A percentile compares a stretch with the other conserved stretches of the same genome.
Conservation (phyloP, 1,140 invertebrate genomes). For the Zophobas morio region DNA sequence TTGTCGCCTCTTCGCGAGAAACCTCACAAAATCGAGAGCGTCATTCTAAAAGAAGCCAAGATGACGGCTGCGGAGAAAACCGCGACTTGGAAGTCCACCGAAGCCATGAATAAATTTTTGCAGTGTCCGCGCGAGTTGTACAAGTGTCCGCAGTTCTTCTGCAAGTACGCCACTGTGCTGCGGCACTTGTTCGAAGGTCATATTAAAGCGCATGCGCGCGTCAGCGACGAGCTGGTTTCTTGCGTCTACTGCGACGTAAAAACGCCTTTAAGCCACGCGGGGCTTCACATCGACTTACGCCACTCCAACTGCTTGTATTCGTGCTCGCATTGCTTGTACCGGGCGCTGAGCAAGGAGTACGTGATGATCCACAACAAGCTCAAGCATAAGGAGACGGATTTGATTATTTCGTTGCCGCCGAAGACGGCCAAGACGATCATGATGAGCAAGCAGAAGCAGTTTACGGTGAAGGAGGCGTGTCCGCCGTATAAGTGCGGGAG, state of each 20-base stretch:
- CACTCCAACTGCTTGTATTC: constrained; percentile 72
- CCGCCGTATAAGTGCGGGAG: constrained; percentile 21
- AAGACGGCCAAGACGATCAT: constrained; percentile 13
- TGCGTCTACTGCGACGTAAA: constrained; percentile 65
- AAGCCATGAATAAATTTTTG: constrained; percentile 55
- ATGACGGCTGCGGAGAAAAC: constrained; percentile 48
- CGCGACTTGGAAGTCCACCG: constrained; percentile 50
- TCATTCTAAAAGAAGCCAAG: constrained; percentile 54
- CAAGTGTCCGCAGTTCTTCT: constrained; percentile 73
- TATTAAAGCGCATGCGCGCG: constrained; percentile 64
- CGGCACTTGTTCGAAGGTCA: constrained; percentile 67
- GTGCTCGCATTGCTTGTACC: constrained; percentile 75
- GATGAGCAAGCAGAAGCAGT: constrained; percentile 20
- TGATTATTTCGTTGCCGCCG: constrained; percentile 39
- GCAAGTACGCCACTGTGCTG: constrained; percentile 69
- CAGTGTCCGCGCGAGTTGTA: constrained; percentile 65
- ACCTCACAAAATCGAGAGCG: constrained; percentile 26
- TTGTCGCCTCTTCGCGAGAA: constrained; percentile 31
- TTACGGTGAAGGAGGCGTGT: constrained; percentile 19
- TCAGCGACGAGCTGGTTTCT: constrained; percentile 43
- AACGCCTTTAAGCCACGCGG: constrained; percentile 54
- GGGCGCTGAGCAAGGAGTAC: constrained; percentile 70
- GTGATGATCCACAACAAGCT: constrained; percentile 71
- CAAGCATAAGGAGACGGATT: constrained; percentile 50
- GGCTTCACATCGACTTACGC: constrained; percentile 63